Base-by-base conservation (phyloP, 2,888 invertebrate genomes). In the Lasioglossum vierecki region DNA sequence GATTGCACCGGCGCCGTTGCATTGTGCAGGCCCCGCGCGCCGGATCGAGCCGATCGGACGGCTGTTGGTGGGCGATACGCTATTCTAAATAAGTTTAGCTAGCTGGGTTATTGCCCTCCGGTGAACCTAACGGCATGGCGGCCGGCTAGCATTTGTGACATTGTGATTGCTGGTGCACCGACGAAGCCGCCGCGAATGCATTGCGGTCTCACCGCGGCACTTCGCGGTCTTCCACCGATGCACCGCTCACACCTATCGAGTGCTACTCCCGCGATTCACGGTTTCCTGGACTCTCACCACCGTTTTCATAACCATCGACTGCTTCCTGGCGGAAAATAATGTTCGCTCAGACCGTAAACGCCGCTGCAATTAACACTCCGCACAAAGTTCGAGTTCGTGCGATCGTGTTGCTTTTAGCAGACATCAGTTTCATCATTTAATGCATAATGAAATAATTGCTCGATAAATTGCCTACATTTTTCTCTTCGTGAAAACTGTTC, bases 21-120 rank as follows among this genome's bases (percentile, higher is more conserved):
- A 84, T 88, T 77, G 84, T 80, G 91, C 89, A 87, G 87, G 85
- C 86, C 87, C 91, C 89, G 87, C 88, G 63, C 66, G 86, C 87
- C 87, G 80, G 87, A 89, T 90, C 84, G 88, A 84, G 86, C 76
- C 80, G 82, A 87, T 83, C 84, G 79, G 85, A 80, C 85, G 86
- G 78, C 79, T 68, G 84, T 87, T 90, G 91, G 91, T 88, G 91
- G 91, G 88, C 89, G 84, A 83, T 84, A 84, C 81, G 87, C 93
- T 92, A 92, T 93, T 93, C 93, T 92, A 93, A 94, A 94, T 94
- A 93, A 93, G 94, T 93, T 93, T 91, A 91, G 92, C 91, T 83
- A 88, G 85, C 85, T 93, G 92, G 94, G 94, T 94, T 94, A 94
- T 93, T 94, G 94, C 92, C 94, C 94, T 93, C 93, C 87, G 90